Conservation (phyloP, 2,888 invertebrate genomes). For the Lasioglossum zephyrum region DNA sequence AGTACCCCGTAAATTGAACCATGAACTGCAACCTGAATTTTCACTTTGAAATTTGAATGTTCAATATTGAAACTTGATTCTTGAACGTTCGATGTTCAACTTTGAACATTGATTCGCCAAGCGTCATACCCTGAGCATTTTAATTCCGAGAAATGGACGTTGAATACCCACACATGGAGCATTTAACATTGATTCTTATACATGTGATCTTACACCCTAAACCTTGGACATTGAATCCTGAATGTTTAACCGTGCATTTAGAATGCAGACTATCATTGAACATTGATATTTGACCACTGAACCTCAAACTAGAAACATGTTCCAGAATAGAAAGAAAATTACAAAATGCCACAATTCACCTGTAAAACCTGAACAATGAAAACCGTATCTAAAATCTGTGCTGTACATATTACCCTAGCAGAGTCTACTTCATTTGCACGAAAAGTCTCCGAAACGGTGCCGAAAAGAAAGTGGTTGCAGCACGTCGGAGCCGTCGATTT, state of each 20-base stretch:
- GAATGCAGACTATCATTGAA: background rate
- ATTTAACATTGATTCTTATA: background rate
- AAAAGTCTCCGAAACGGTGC: background rate
- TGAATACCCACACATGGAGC: background rate
- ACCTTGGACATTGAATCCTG: background rate
- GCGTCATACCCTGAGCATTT: no score
- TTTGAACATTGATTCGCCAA: no score
- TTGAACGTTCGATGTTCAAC: no score
- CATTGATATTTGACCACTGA: background rate
- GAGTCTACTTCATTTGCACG: background rate
- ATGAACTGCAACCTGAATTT: no score
- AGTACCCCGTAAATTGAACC: background rate
- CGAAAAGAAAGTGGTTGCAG: background rate
- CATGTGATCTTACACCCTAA: no score
- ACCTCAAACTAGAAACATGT: background rate
- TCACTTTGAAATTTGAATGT: no score
- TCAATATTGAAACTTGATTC: no score
- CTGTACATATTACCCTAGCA: no score
- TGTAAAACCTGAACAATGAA: background rate
- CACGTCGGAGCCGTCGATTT: background rate
- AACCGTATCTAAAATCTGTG: background rate
- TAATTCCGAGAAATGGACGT: no score
- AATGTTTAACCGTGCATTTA: background rate
- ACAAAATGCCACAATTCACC: no score
- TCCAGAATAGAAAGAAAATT: background rate